These are phyloP conservation scores for Bradypus variegatus DNA, from an alignment of 2,797 vertebrate genomes.

Conservation along the genomic window DNA sequence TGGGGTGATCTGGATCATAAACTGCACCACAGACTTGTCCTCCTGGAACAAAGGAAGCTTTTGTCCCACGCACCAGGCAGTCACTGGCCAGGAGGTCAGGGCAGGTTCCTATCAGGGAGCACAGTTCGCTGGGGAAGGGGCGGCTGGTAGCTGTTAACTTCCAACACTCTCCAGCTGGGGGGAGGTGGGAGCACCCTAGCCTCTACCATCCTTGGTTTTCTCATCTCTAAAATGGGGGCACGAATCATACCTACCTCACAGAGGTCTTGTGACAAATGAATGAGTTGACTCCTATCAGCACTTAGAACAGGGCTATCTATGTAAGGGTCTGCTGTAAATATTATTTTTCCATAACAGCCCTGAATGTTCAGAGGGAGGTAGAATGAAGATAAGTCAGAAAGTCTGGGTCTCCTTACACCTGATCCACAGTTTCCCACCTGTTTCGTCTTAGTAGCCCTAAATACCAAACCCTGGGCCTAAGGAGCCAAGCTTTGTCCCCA, in stretches of 20 bases:
- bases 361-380: background rate
- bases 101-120: background rate
- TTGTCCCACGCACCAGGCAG: background rate
- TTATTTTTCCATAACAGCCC: background rate
- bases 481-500: background rate
- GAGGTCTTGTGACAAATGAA: background rate
- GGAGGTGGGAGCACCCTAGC: background rate
- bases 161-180: background rate
- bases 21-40: too few relatives aligned
- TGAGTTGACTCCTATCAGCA: background rate
- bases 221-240: background rate
- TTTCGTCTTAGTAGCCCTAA: background rate
- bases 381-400: background rate
- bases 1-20: fast-evolving
- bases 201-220: background rate
- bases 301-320: too few relatives aligned
- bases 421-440: background rate
- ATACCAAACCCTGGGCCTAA: background rate
- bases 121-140: background rate
- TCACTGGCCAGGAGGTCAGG: background rate
- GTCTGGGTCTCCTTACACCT: background rate
- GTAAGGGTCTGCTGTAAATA: background rate
- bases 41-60: background rate
- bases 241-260: fast-evolving
- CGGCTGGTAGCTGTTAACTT: too few relatives aligned